phyloP scores from a whole-genome alignment of 1,140 invertebrate species.

The Papilio polytes region DNA sequence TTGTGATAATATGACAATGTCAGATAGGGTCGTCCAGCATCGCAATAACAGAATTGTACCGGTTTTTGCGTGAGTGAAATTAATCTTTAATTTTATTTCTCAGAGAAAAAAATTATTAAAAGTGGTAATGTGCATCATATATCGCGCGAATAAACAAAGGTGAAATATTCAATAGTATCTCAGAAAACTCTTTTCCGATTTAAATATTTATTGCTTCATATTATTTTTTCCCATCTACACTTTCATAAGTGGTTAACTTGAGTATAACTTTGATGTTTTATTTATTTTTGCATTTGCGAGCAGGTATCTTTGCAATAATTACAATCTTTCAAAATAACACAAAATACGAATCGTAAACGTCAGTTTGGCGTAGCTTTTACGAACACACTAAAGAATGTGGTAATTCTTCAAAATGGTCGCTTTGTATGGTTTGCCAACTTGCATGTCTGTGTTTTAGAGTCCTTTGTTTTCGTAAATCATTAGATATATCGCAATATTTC shows the following conservation, averaged over 20 bases:
- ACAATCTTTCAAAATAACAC: conserved; percentile 17
- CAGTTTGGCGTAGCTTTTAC: conserved; percentile 67
- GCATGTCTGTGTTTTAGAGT: conserved; percentile 83
- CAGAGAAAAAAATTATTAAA: background rate
- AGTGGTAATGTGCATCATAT: too few species aligned
- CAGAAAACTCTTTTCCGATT: background rate
- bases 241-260: background rate
- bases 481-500: conserved; percentile 63
- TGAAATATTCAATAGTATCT: background rate
- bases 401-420: conserved; percentile 86
- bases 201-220: background rate
- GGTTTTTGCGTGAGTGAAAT: background rate
- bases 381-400: conserved; percentile 85
- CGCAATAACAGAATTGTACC: background rate
- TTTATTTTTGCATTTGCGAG: background rate
- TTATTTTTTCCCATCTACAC: background rate
- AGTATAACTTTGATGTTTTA: background rate
- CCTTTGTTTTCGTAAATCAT: conserved; percentile 83
- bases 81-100: background rate
- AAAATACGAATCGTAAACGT: conserved; percentile 58
- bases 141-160: background rate
- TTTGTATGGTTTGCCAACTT: conserved; percentile 86
- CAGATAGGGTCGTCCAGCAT: background rate
- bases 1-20: background rate
- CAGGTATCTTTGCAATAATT: background rate